These are phyloP conservation scores for Luperina testacea DNA, from an alignment of 2,888 invertebrate genomes.

Conservation along the genomic window DNA sequence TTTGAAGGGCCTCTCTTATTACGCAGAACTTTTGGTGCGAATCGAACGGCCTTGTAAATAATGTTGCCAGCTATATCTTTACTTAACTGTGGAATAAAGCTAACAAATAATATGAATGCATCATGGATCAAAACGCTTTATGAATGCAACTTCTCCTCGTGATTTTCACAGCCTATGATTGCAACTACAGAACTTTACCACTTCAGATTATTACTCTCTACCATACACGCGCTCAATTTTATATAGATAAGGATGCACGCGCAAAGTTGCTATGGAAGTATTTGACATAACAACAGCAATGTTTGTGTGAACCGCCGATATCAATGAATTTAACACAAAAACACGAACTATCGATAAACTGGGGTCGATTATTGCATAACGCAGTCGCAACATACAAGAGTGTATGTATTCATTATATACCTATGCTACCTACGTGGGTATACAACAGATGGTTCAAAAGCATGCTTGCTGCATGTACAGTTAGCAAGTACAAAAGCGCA, in stretches of 20 bases:
- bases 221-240: slow-evolving; percentile 24
- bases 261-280: slow-evolving; percentile 53
- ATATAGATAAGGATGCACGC: slow-evolving; percentile 39
- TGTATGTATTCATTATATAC: slow-evolving; percentile 14
- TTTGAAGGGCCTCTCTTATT: slow-evolving; percentile 19
- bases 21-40: slow-evolving; percentile 9
- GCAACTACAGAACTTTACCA: slow-evolving; percentile 12
- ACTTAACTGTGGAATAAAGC: not conserved
- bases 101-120: not conserved
- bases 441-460: not conserved
- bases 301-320: slow-evolving; percentile 40
- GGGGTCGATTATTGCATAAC: slow-evolving; percentile 54
- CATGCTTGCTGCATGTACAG: not conserved
- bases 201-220: slow-evolving; percentile 22
- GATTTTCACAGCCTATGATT: not conserved
- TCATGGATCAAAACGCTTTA: not conserved
- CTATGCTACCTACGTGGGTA: not conserved
- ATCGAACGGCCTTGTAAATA: slow-evolving; percentile 21
- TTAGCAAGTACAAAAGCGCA: not conserved
- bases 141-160: not conserved
- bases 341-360: slow-evolving; percentile 54
- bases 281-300: slow-evolving; percentile 45
- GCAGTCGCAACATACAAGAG: slow-evolving; percentile 28
- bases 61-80: slow-evolving; percentile 1
- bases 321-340: slow-evolving; percentile 58